Evolutionary conservation across 2,888 invertebrate genomes (phyloP).

Genomic region (Elmis aenea): DNA sequence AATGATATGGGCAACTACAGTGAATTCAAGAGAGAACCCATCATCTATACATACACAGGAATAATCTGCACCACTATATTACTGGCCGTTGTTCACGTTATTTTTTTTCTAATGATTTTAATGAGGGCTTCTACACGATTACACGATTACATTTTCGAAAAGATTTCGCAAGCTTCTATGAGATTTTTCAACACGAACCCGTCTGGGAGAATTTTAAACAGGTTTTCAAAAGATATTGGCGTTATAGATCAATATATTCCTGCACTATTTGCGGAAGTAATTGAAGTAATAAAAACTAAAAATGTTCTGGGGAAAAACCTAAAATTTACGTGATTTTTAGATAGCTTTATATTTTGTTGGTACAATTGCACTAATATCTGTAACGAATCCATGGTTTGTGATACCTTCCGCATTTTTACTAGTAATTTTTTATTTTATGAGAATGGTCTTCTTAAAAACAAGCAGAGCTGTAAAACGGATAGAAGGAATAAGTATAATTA

Average conservation of each 20-base stretch:
- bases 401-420: conserved; percentile 60
- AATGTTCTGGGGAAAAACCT: not conserved
- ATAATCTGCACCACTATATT: conserved; percentile 47
- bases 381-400: conserved; percentile 63
- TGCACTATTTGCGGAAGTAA: conserved; percentile 38
- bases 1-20: too few relatives aligned
- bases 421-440: conserved; percentile 56
- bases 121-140: conserved; percentile 39
- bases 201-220: conserved; percentile 42
- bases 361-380: conserved; percentile 63
- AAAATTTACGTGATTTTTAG: conserved; percentile 24
- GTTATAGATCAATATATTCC: conserved; percentile 62
- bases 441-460: conserved; percentile 66
- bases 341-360: conserved; percentile 55
- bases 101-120: conserved; percentile 41
- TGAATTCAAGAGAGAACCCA: conserved; percentile 18
- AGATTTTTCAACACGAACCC: conserved; percentile 43
- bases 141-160: conserved; percentile 38
- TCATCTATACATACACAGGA: conserved; percentile 48
- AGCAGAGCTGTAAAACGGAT: conserved; percentile 69
- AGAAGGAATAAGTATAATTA: conserved; percentile 65
- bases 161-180: conserved; percentile 40
- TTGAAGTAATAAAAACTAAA: conserved; percentile 32
- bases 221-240: conserved; percentile 48
- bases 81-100: conserved; percentile 34